Base-by-base conservation (phyloP, 2,797 vertebrate species). In the Melanotaenia parkinsoni region DNA sequence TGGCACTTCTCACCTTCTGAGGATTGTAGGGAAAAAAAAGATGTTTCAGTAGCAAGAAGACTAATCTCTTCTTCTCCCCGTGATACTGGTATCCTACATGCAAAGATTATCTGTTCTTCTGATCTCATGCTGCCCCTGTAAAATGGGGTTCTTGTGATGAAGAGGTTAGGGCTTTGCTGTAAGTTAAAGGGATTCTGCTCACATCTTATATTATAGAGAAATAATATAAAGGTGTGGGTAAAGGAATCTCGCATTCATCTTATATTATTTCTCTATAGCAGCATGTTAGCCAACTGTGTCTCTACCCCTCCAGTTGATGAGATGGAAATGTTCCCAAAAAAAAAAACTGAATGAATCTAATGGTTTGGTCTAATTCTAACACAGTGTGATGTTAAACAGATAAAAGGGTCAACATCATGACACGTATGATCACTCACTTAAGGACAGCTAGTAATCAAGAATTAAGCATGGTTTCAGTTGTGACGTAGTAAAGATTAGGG, bases 401-500 rank as follows among this genome's bases (percentile, higher is more conserved):
- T 51, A 20, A 70, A 28, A 22, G 33, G 14, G 64, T 67, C n/a
- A 72, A 64, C 72, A 65, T 13, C 32, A 58, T 45, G 57, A 58
- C 51, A 18, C n/a, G 59, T 47, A 60, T 16, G 43, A 57, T 70
- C 50, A 37, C 62, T 74, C 30, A n/a, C 33, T 77, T 54, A 14
- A 45, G 20, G 33, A 16, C 56, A 69, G 56, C 75, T 16, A 16
- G 73, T 58, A 70, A 79, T 72, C 71, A 61, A 72, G 61, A 64
- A 38, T 68, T 50, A 50, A 71, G 72, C 45, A 22, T 2, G 3
- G 38, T 30, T 35, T 28, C 28, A 72, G 16, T 38, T 3, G 57
- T 65, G 75, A 74, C 0, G 11, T 61, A 74, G 81, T 68, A n/a
- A 72, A 22, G 74, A 54, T 37, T 18, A 71, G 30, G 64, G 68